Evolutionary conservation across 2,888 invertebrate genomes (phyloP), one percentile per base, ranked within the genome.

Genomic region (Altica lythri): DNA sequence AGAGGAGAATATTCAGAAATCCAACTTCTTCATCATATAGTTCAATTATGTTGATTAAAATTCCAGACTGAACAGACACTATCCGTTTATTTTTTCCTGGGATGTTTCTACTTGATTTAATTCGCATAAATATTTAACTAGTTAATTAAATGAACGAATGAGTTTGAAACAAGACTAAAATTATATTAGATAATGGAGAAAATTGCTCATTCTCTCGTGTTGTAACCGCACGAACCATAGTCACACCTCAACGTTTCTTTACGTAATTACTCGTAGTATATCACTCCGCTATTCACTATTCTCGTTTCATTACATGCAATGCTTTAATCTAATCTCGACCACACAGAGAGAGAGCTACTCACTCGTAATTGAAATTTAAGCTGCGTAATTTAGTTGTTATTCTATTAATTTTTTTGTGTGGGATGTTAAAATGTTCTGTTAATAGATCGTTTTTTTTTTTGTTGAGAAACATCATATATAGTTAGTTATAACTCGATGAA

Each of bases 351-450:
- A 5, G 27, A 35, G 35, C 35, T 17, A 17, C 35, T 47, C 22
- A 16, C 13, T 6, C 22, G 37, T 37, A 47, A 47, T 47, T 47
- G 46, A 37, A 47, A 47, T 55, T 46, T 46, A 50, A 45, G 46
- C 38, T 42, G 27, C 46, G 50, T 46, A 50, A 50, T 55, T 55
- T 43, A 55, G 46, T 55, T 50, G 46, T 55, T 50, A 55, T 40
- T 40, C 49, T 40, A 40, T 54, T 49, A 54, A 10, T 35, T 16
- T 32, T 35, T 27, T 42, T 35, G 50, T 50, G 55, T 55, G 50
- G 55, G 55, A 35, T 35, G 35, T 27, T 45, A 34, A 45, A 54
- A 49, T 25, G 45, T 30, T 45, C 45, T 49, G 44, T 55, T 44
- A 53, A 54, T 37, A 44, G 49, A 49, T 49, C 47, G 48, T 55